Conservation (phyloP, 2,797 vertebrate genomes). For the Sebastes kiyomatsui region DNA sequence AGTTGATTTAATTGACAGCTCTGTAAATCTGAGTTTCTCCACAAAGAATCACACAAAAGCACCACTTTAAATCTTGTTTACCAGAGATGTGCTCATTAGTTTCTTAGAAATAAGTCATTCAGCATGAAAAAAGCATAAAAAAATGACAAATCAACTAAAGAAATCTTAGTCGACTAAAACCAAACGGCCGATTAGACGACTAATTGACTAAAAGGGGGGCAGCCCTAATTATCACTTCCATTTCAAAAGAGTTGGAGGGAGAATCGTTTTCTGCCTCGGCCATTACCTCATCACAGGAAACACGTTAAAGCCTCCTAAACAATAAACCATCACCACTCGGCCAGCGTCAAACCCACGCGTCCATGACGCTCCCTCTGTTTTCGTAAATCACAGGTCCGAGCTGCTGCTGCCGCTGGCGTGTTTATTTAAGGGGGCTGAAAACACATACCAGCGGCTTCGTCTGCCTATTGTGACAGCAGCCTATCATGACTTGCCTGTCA, state of each 20-base stretch:
- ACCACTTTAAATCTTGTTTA: no score
- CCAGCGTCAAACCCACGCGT: not conserved
- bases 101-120: no score
- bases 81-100: no score
- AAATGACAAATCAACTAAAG: no score
- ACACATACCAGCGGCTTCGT: slow-evolving; percentile 57
- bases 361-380: slow-evolving; percentile 7
- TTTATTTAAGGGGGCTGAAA: slow-evolving; percentile 62
- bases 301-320: slow-evolving; percentile 22
- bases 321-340: slow-evolving; percentile 1
- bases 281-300: slow-evolving; percentile 38
- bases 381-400: slow-evolving; percentile 25
- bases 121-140: no score
- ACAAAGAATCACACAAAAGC: no score
- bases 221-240: not conserved
- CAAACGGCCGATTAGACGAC: no score
- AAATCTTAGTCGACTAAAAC: no score
- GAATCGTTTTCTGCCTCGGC: not conserved
- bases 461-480: slow-evolving; percentile 44
- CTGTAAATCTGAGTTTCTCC: no score
- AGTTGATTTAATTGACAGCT: no score
- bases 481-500: slow-evolving; percentile 32
- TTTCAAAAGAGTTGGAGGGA: not conserved
- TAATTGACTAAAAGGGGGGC: no score
- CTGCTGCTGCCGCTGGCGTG: slow-evolving; percentile 11